Percentiles rank a stretch among this genome's conserved stretches.
Conservation (phyloP, 2,113 vertebrate genomes). For the Strigops habroptila region DNA sequence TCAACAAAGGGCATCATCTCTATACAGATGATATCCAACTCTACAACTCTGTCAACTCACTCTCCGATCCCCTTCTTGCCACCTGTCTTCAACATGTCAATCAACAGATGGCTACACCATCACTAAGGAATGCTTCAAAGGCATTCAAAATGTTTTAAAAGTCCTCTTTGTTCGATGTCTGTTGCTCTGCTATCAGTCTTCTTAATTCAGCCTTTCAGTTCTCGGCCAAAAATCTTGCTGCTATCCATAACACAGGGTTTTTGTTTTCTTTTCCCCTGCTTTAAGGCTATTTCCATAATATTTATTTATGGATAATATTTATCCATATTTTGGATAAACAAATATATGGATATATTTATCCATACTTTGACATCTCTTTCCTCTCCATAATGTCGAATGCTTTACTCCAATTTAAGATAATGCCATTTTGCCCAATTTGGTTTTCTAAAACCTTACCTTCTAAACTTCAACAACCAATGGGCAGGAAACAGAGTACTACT, state of each 20-base stretch:
- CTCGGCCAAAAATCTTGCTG: not conserved
- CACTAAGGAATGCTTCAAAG: conserved; percentile 61
- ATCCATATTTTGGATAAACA: not conserved
- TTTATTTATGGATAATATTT: not conserved
- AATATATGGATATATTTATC: not conserved
- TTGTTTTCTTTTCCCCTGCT: not conserved
- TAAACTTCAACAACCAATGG: not conserved
- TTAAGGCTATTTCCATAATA: not conserved
- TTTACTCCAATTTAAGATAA: not conserved
- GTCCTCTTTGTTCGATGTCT: conserved; percentile 55
- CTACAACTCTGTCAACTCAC: conserved; percentile 43
- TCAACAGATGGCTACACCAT: conserved; percentile 61
- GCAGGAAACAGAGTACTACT: not conserved
- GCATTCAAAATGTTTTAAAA: conserved; percentile 61
- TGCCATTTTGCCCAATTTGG: not conserved
- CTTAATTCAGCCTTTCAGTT: conserved; percentile 43
- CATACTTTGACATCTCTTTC: not conserved
- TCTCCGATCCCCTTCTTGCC: conserved; percentile 58
- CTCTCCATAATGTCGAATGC: not conserved
- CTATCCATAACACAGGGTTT: not conserved
- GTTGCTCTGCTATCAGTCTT: conserved; percentile 27
- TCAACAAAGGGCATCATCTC: conserved; percentile 50
- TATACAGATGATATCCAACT: conserved; percentile 41
- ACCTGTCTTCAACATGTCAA: conserved; percentile 61
- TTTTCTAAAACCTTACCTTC: not conserved